phyloP scores from a whole-genome alignment of 2,113 vertebrate genomes.

The Octodon degus region DNA sequence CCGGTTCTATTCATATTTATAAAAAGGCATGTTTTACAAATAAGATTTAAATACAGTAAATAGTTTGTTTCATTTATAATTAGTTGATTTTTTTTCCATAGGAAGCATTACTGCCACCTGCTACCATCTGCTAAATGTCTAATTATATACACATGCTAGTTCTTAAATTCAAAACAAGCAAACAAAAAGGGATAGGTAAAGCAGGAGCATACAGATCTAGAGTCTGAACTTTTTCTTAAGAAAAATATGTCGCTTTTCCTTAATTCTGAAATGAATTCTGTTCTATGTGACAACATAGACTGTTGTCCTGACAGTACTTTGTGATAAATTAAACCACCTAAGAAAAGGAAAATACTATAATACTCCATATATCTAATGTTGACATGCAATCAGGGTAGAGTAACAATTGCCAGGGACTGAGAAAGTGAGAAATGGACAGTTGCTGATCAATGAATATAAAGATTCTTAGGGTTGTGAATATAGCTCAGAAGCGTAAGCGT shows the following conservation, averaged over 20 bases:
- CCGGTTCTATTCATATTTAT: background rate
- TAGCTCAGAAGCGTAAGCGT: too few relatives aligned
- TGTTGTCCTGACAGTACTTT: too few relatives aligned
- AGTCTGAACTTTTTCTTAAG: background rate
- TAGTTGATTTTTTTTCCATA: background rate
- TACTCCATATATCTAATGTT: background rate
- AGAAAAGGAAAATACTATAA: background rate
- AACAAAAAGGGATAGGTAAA: background rate
- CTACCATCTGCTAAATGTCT: conserved; percentile 51
- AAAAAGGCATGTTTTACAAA: background rate
- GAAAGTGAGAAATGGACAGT: background rate
- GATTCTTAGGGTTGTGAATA: too few relatives aligned
- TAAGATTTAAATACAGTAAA: background rate
- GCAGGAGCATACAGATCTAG: background rate
- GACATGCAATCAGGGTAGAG: background rate
- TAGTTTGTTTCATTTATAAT: background rate
- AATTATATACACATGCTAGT: background rate
- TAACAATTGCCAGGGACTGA: too few relatives aligned
- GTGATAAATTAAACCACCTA: background rate
- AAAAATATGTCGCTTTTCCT: background rate
- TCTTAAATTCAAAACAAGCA: background rate
- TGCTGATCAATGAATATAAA: background rate
- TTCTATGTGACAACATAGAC: background rate
- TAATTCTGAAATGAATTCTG: background rate
- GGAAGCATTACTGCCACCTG: conserved; percentile 64